phyloP scores from a whole-genome alignment of 2,113 vertebrate species.

The Semnornis frantzii region DNA sequence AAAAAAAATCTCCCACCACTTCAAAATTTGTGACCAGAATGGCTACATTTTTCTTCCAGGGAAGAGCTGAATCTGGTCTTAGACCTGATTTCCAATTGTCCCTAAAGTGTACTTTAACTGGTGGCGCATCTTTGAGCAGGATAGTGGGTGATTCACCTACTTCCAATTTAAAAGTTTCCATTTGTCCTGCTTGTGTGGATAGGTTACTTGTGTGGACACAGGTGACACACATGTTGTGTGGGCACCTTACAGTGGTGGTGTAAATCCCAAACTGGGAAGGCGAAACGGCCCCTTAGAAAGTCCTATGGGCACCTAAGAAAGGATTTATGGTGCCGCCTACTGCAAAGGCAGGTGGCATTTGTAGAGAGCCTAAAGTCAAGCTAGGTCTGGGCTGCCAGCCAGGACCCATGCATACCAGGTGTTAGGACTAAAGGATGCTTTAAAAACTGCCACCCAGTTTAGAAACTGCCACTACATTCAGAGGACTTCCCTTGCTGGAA shows the following conservation, averaged over 20 bases:
- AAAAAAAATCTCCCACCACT: not conserved
- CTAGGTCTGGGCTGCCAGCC: not conserved
- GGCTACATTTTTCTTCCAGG: not conserved
- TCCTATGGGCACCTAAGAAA: not conserved
- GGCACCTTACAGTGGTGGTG: not conserved
- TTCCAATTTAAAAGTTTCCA: not conserved
- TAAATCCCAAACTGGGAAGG: not conserved
- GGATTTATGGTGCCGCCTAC: not conserved
- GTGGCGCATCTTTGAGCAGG: not conserved
- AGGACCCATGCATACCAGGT: not conserved
- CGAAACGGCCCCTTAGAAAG: not conserved
- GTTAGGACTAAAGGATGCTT: not conserved
- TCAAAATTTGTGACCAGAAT: not conserved
- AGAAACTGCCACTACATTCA: accelerated
- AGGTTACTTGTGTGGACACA: too few relatives aligned
- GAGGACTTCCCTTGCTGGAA: not conserved
- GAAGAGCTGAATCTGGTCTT: not conserved
- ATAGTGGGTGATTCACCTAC: not conserved
- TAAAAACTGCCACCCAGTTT: not conserved
- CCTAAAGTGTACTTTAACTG: not conserved
- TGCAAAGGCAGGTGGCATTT: not conserved
- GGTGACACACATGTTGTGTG: too few relatives aligned
- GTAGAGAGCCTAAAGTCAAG: not conserved
- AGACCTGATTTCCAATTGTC: not conserved
- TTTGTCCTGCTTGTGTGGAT: not conserved